phyloP scores from a whole-genome alignment of 2,888 invertebrate species.

The Eupelmus urozonus region DNA sequence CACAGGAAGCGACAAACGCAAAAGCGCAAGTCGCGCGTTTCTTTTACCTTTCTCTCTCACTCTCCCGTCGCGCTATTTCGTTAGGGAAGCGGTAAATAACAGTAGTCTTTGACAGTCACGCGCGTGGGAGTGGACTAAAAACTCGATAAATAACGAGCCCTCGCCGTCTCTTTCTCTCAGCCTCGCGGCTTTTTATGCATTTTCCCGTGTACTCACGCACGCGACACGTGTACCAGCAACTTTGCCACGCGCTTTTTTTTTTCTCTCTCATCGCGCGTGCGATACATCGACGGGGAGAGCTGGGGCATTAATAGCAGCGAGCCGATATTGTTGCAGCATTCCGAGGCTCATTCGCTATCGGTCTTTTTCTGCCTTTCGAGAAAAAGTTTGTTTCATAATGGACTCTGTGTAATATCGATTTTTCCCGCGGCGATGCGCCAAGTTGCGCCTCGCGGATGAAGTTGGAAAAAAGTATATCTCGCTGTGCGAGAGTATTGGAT shows the following conservation, averaged over 20 bases:
- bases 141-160: conserved; percentile 41
- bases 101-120: conserved; percentile 33
- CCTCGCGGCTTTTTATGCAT: neutral
- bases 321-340: too few species aligned
- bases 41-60: neutral
- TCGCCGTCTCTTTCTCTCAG: neutral
- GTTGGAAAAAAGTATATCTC: too few species aligned
- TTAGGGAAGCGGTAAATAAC: conserved; percentile 46
- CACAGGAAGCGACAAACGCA: neutral
- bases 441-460: too few species aligned
- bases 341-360: too few species aligned
- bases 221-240: conserved; percentile 6
- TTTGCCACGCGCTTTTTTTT: neutral
- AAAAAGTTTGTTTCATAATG: too few species aligned
- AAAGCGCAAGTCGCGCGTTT: conserved; percentile 20
- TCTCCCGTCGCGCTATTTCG: conserved; percentile 11
- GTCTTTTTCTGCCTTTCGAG: too few species aligned
- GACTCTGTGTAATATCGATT: too few species aligned
- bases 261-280: conserved; percentile 1
- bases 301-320: too few species aligned
- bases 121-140: conserved; percentile 35
- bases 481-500: too few species aligned
- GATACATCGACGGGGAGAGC: neutral
- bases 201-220: neutral
- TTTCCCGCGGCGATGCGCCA: too few species aligned